A percentile compares a stretch with the other conserved stretches of the same genome.
These are phyloP conservation scores for Eupithecia subumbrata DNA, from an alignment of 2,888 invertebrate genomes.

Conservation along the genomic window DNA sequence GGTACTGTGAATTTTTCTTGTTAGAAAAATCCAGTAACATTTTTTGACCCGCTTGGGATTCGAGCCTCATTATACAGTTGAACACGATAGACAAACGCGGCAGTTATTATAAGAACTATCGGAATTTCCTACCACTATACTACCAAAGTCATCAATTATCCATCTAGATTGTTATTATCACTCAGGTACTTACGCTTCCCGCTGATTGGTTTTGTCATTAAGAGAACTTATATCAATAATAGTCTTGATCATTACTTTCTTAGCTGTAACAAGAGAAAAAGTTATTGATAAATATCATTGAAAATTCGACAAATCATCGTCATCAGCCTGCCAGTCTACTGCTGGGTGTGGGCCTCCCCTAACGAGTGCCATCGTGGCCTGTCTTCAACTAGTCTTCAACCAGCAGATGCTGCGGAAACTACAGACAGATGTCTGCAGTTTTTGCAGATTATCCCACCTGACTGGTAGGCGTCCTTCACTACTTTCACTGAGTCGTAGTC, in stretches of 20 bases:
- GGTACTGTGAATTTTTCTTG: no score
- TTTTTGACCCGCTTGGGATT: not conserved
- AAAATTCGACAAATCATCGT: not conserved
- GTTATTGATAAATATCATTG: not conserved
- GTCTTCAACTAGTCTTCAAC: no score
- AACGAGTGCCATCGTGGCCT: not conserved
- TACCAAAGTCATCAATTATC: not conserved
- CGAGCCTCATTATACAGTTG: not conserved
- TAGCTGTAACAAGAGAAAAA: conserved; percentile 50
- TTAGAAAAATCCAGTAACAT: no score
- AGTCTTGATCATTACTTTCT: conserved; percentile 65
- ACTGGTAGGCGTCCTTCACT: not conserved
- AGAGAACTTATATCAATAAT: conserved; percentile 62
- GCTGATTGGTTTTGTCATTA: conserved; percentile 47
- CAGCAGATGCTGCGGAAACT: not conserved
- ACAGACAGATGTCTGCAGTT: no score
- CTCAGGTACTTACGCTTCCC: conserved; percentile 54
- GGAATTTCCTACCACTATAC: not conserved
- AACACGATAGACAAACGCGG: not conserved
- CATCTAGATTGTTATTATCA: conserved; percentile 11
- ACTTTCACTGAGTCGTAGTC: not conserved
- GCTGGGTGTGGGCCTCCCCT: not conserved
- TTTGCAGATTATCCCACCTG: not conserved
- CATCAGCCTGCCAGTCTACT: not conserved
- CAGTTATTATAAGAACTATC: not conserved